These are phyloP conservation scores for Labia minor DNA, from an alignment of 2,888 invertebrate species.

Conservation along the genomic window DNA sequence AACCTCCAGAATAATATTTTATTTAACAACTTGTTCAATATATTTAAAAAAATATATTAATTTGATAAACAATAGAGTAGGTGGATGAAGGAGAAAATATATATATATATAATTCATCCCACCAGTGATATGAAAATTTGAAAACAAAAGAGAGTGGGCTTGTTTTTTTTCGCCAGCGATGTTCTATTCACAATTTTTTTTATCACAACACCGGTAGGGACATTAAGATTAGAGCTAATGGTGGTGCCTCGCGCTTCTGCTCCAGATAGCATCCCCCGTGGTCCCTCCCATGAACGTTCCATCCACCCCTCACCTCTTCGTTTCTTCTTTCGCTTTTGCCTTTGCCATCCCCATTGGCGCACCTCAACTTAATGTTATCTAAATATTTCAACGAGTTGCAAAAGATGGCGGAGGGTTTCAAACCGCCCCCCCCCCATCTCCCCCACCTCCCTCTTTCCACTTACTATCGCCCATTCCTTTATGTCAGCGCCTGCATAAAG, in stretches of 20 bases:
- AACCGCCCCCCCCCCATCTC: not conserved
- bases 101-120: not conserved
- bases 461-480: not conserved
- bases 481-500: slow-evolving; percentile 8
- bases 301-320: not conserved
- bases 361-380: slow-evolving; percentile 13
- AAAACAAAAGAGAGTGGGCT: not conserved
- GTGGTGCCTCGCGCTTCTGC: slow-evolving; percentile 13
- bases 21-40: no score
- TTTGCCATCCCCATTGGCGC: slow-evolving; percentile 7
- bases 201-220: slow-evolving; percentile 13
- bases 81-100: not conserved
- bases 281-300: not conserved
- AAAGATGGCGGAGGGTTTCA: not conserved
- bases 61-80: no score
- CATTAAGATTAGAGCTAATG: slow-evolving; percentile 13
- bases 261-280: not conserved
- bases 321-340: slow-evolving; percentile 13
- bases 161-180: not conserved
- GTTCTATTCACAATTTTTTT: slow-evolving; percentile 13
- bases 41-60: not conserved
- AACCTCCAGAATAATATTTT: no score
- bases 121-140: not conserved
- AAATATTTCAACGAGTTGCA: slow-evolving; percentile 13
- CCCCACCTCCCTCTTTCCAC: not conserved